Conservation (phyloP, 92 coral and sea anemone genomes). For the Pocillopora grandis region DNA sequence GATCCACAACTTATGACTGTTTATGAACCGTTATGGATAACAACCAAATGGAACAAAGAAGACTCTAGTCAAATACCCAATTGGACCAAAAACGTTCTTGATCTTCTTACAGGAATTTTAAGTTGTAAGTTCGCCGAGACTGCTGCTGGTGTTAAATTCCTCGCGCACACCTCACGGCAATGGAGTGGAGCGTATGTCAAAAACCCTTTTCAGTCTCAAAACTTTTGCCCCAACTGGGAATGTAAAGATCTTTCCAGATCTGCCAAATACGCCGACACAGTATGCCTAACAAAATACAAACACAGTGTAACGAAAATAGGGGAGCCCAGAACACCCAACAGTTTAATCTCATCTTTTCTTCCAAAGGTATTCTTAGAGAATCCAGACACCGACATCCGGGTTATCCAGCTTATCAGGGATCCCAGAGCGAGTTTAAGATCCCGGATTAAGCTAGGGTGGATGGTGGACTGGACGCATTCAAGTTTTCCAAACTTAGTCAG, state of each 20-base stretch:
- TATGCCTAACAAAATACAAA: constrained; percentile 27
- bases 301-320: constrained; percentile 31
- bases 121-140: background rate
- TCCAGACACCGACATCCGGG: constrained; percentile 17
- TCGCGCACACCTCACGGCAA: background rate
- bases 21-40: constrained; percentile 30
- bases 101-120: background rate
- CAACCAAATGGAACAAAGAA: constrained; percentile 9
- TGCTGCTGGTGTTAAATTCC: background rate
- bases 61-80: background rate
- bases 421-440: constrained; percentile 23
- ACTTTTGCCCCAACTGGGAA: constrained; percentile 7
- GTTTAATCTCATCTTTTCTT: constrained; percentile 12
- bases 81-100: background rate
- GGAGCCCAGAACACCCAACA: background rate
- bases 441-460: constrained; percentile 18
- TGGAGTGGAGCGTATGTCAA: background rate
- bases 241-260: background rate
- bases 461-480: background rate
- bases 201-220: constrained; percentile 12
- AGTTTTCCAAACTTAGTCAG: background rate
- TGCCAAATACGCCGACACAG: constrained; percentile 3
- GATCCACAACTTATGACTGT: constrained; percentile 31
- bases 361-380: constrained; percentile 6
- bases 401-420: constrained; percentile 17